These are phyloP conservation scores for Ephydatia muelleri DNA, from an alignment of 37 sponge, comb jelly and placozoan species.

Conservation along the genomic window DNA sequence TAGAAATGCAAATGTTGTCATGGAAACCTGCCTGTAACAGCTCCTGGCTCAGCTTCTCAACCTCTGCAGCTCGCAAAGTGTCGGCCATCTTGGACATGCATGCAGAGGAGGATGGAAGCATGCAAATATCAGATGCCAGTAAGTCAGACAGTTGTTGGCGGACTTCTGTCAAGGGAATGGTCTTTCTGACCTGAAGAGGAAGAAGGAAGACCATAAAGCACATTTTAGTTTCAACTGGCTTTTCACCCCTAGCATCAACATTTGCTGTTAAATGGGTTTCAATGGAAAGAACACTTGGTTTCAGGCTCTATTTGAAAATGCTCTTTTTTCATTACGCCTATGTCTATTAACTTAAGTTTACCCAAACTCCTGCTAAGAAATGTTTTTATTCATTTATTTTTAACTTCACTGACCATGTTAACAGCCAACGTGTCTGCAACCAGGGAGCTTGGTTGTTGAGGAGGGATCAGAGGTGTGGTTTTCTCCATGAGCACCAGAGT, in stretches of 20 bases:
- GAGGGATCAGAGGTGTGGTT: background rate
- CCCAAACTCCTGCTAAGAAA: too few species aligned
- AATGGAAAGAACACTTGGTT: too few species aligned
- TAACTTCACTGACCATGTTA: background rate
- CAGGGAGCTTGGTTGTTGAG: background rate
- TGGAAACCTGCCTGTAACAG: background rate
- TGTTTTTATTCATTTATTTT: too few species aligned
- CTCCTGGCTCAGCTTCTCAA: background rate
- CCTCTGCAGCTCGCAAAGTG: background rate
- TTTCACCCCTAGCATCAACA: too few species aligned
- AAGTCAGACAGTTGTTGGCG: background rate
- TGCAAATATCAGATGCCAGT: background rate
- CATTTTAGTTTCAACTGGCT: background rate
- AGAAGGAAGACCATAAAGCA: background rate
- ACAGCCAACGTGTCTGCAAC: background rate
- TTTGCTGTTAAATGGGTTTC: too few species aligned
- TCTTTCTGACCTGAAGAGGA: background rate
- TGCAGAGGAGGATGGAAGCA: background rate
- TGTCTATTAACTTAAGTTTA: too few species aligned
- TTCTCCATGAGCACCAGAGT: background rate
- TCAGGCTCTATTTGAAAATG: too few species aligned
- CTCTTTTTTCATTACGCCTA: background rate
- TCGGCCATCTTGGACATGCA: background rate
- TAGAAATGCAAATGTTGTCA: background rate
- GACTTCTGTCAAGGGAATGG: background rate